These are phyloP conservation scores for Centropyge bicolor DNA, from an alignment of 2,797 vertebrate genomes.

Conservation along the genomic window DNA sequence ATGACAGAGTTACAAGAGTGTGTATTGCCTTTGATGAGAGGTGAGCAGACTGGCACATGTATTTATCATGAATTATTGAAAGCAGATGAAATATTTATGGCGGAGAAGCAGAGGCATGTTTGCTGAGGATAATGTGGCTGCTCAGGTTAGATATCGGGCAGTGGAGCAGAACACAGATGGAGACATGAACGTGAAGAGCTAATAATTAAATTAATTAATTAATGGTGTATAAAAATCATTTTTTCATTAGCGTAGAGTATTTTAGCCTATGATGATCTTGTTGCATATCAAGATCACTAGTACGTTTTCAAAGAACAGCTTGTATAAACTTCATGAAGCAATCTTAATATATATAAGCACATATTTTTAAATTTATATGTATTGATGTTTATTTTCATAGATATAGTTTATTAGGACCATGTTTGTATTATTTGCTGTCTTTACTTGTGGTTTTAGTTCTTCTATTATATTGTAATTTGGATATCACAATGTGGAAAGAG, in stretches of 20 bases:
- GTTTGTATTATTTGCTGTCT: background rate
- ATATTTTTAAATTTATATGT: background rate
- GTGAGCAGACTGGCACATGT: constrained; percentile 53
- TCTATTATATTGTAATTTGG: background rate
- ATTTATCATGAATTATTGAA: constrained; percentile 76
- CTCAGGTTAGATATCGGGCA: constrained; percentile 61
- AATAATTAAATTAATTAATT: too few relatives aligned
- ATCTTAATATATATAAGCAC: background rate
- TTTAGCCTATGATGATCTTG: background rate
- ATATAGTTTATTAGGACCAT: background rate
- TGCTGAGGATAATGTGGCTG: constrained; percentile 59
- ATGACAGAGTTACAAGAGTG: constrained; percentile 38
- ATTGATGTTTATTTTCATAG: background rate
- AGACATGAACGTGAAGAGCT: constrained; percentile 18
- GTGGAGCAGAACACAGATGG: constrained; percentile 42
- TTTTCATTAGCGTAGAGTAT: too few relatives aligned
- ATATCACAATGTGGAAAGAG: background rate
- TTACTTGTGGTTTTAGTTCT: background rate
- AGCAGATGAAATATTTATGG: constrained; percentile 76
- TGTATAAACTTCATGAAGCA: background rate
- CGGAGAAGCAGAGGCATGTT: constrained; percentile 58
- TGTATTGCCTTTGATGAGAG: constrained; percentile 55
- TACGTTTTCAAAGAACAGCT: background rate
- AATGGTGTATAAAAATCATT: too few relatives aligned
- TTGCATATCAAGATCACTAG: background rate